Conservation (phyloP, 1,140 invertebrate genomes). For the Ips nitidus region DNA sequence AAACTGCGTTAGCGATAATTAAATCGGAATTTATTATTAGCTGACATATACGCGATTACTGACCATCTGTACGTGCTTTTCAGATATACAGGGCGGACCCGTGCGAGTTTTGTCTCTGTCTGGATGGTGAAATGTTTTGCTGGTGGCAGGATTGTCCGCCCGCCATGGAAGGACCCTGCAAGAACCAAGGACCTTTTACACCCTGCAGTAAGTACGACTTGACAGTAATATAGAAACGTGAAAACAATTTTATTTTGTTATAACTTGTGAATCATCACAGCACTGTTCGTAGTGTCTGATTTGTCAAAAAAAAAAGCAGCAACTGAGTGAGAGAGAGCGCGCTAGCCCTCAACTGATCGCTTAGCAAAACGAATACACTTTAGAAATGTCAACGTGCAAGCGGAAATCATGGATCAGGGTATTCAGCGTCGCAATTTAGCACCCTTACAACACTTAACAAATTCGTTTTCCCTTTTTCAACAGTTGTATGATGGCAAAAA, state of each 20-base stretch:
- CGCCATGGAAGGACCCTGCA: slow-evolving; percentile 49
- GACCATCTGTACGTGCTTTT: slow-evolving; percentile 28
- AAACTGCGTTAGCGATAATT: too few relatives aligned
- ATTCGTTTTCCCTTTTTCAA: too few relatives aligned
- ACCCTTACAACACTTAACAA: too few relatives aligned
- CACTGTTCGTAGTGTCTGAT: neutral
- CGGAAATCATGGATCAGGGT: too few relatives aligned
- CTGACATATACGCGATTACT: neutral
- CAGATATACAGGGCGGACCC: slow-evolving; percentile 60
- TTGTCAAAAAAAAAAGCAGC: too few relatives aligned
- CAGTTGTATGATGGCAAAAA: too few relatives aligned
- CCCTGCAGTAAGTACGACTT: slow-evolving; percentile 46
- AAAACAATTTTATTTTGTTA: neutral
- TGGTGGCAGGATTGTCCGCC: slow-evolving; percentile 69
- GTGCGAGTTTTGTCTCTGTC: slow-evolving; percentile 70
- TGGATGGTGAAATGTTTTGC: slow-evolving; percentile 73
- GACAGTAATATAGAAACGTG: neutral
- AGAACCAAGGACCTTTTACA: slow-evolving; percentile 49
- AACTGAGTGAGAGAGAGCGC: too few relatives aligned
- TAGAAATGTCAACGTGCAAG: too few relatives aligned
- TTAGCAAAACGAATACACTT: too few relatives aligned
- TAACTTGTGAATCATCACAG: neutral
- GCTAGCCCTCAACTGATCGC: too few relatives aligned
- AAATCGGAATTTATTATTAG: too few relatives aligned
- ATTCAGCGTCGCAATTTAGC: too few relatives aligned